These are phyloP conservation scores for Drosophila tropicalis DNA, from an alignment of 1,140 invertebrate genomes.

Conservation along the genomic window DNA sequence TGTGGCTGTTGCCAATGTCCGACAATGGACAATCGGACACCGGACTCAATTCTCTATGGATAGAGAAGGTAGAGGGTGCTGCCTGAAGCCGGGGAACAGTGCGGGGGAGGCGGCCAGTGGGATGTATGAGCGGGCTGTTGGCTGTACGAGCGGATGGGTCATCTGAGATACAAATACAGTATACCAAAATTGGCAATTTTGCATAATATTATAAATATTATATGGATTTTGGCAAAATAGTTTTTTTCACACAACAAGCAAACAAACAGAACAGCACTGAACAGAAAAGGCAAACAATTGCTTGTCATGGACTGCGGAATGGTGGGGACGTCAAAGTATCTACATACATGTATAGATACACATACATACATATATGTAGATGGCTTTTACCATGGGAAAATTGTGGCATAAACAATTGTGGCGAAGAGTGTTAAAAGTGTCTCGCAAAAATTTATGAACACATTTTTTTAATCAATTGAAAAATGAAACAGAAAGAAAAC, in stretches of 20 bases:
- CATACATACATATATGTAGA: neutral
- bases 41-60: slow-evolving; percentile 40
- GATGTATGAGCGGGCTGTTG: too few relatives aligned
- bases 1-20: slow-evolving; percentile 58
- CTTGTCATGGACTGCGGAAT: neutral
- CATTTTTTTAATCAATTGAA: neutral
- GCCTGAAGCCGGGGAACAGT: neutral
- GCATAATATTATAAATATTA: slow-evolving; percentile 40
- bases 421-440: neutral
- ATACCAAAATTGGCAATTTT: slow-evolving; percentile 42
- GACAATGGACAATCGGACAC: slow-evolving; percentile 28
- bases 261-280: slow-evolving; percentile 3
- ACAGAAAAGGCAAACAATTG: slow-evolving; percentile 52
- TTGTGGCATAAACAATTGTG: neutral
- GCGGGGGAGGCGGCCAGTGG: neutral
- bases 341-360: neutral
- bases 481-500: neutral
- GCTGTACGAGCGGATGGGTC: neutral
- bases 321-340: neutral
- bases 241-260: slow-evolving; percentile 10
- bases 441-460: neutral
- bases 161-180: slow-evolving; percentile 19
- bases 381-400: slow-evolving; percentile 3
- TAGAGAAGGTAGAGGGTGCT: neutral
- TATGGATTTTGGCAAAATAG: slow-evolving; percentile 32